These are phyloP conservation scores for Staurois parvus DNA, from an alignment of 2,797 vertebrate species.

Conservation along the genomic window DNA sequence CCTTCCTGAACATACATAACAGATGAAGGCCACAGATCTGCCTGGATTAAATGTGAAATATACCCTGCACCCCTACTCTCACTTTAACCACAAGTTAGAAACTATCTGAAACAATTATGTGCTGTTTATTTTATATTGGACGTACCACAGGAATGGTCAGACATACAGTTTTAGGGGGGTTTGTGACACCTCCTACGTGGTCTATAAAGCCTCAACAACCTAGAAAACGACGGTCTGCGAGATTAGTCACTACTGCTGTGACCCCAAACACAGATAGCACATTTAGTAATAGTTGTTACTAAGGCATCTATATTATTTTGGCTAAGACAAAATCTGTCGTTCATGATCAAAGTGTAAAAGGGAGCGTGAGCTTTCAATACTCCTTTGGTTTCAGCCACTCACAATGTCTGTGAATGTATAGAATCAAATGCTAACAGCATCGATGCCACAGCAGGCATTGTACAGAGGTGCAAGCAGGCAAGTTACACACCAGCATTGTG, in stretches of 20 bases:
- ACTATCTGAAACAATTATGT: no score
- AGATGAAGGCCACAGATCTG: background rate
- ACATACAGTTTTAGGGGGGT: background rate
- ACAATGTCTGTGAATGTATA: slow-evolving; percentile 11
- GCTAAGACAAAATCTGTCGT: slow-evolving; percentile 7
- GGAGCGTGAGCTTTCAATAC: background rate
- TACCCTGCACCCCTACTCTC: background rate
- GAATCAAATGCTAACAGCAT: slow-evolving; percentile 1
- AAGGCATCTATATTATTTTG: slow-evolving; percentile 37
- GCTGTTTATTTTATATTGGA: no score
- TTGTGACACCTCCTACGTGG: background rate
- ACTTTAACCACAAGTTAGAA: no score
- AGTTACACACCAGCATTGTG: slow-evolving; percentile 4
- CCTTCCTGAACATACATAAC: background rate
- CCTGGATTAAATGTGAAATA: background rate
- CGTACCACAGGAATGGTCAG: background rate
- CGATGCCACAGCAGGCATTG: background rate
- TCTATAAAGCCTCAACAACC: background rate
- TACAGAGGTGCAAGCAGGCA: slow-evolving; percentile 19
- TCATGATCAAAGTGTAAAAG: slow-evolving; percentile 16
- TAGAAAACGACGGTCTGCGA: background rate
- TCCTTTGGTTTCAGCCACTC: slow-evolving; percentile 12
- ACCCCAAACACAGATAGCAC: slow-evolving; percentile 7
- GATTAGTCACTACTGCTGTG: background rate
- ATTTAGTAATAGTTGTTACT: slow-evolving; percentile 11